phyloP scores from a whole-genome alignment of 2,888 invertebrate genomes.

The Andrena praecox region DNA sequence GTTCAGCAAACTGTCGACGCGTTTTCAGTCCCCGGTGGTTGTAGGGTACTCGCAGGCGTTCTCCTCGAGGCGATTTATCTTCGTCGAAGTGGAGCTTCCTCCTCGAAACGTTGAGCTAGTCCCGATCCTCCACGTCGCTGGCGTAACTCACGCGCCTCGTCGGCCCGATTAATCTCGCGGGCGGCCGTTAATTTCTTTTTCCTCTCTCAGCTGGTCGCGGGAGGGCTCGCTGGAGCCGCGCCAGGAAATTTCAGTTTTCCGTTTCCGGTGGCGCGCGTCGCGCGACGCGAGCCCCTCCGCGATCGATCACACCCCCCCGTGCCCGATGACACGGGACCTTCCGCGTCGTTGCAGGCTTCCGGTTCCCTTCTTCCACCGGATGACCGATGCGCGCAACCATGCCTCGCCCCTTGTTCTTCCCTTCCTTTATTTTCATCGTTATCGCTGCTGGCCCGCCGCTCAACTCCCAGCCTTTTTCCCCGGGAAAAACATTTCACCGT shows the following conservation, averaged over 20 bases:
- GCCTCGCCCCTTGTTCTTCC: neutral
- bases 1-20: neutral
- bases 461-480: neutral
- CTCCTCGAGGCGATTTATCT: conserved; percentile 24
- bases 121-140: neutral
- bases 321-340: conserved; percentile 32
- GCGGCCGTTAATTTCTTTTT: conserved; percentile 41
- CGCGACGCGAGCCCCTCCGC: conserved; percentile 18
- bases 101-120: conserved; percentile 1
- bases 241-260: conserved; percentile 60
- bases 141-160: conserved; percentile 11
- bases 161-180: conserved; percentile 7
- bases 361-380: conserved; percentile 25
- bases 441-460: neutral
- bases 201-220: neutral
- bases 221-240: conserved; percentile 35
- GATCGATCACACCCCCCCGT: conserved; percentile 51
- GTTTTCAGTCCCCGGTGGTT: neutral
- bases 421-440: neutral
- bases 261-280: conserved; percentile 37
- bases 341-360: conserved; percentile 30
- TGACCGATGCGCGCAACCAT: conserved; percentile 20
- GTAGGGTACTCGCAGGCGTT: neutral
- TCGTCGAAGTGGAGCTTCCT: neutral
- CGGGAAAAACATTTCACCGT: neutral